Percentiles rank a stretch among this genome's conserved stretches.
These are phyloP conservation scores for Trichogramma evanescens DNA, from an alignment of 2,888 invertebrate species.

Conservation along the genomic window DNA sequence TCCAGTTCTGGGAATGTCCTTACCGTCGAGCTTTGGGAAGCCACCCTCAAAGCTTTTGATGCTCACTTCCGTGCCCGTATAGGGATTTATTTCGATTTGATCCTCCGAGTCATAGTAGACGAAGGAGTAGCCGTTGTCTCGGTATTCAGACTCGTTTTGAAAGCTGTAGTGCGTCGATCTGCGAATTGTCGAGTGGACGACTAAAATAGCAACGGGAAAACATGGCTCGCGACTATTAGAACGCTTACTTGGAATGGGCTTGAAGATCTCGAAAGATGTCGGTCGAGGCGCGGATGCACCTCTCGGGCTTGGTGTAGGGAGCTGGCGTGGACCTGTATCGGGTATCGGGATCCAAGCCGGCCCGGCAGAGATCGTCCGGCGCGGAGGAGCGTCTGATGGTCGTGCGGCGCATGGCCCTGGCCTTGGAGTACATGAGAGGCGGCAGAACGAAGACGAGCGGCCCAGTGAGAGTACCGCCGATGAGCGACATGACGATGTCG, in stretches of 20 bases:
- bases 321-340: neutral
- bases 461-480: conserved; percentile 78
- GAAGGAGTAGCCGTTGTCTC: conserved; percentile 32
- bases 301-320: neutral
- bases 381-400: conserved; percentile 14
- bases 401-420: conserved; percentile 15
- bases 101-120: conserved; percentile 36
- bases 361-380: conserved; percentile 27
- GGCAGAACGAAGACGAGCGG: conserved; percentile 80
- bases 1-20: conserved; percentile 5
- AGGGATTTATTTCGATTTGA: conserved; percentile 7
- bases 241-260: conserved; percentile 35
- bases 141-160: conserved; percentile 20
- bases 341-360: conserved; percentile 20
- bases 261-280: conserved; percentile 27
- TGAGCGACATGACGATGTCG: conserved; percentile 76
- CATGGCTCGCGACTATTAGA: neutral
- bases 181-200: neutral
- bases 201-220: neutral
- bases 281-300: neutral
- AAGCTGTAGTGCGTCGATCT: conserved; percentile 29
- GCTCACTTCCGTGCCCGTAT: neutral
- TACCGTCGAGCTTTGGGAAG: neutral
- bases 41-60: neutral
- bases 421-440: conserved; percentile 70